Conservation (phyloP, 2,113 vertebrate species). For the Halichoeres trimaculatus region DNA sequence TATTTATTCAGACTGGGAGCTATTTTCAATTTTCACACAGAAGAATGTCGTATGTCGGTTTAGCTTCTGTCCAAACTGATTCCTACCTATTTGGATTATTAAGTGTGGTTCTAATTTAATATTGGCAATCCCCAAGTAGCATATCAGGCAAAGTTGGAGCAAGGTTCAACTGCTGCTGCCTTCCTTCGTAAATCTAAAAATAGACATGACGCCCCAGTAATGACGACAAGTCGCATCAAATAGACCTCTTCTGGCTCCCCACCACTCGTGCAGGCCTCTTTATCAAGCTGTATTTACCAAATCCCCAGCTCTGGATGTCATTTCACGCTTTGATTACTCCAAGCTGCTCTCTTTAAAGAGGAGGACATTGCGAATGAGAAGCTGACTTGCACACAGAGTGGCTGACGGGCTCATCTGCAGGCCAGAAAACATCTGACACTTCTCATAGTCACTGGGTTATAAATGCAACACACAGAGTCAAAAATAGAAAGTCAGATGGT, state of each 20-base stretch:
- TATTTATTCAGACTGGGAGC: constrained; percentile 25
- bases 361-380: constrained; percentile 21
- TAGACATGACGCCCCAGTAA: constrained; percentile 23
- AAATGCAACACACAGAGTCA: constrained; percentile 8
- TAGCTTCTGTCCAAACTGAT: background rate
- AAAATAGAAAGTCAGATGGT: constrained; percentile 30
- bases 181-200: constrained; percentile 33
- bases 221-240: constrained; percentile 28
- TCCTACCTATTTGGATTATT: background rate
- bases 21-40: constrained; percentile 33
- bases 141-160: constrained; percentile 12
- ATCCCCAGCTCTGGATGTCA: constrained; percentile 47
- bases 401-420: constrained; percentile 34
- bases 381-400: constrained; percentile 17
- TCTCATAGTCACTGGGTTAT: constrained; percentile 28
- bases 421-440: constrained; percentile 31
- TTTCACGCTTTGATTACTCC: constrained; percentile 66
- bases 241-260: constrained; percentile 12
- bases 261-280: constrained; percentile 6
- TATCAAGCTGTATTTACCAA: constrained; percentile 29
- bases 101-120: constrained; percentile 13
- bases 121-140: background rate
- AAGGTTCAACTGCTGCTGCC: background rate
- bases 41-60: constrained; percentile 16
- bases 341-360: constrained; percentile 36